These are phyloP conservation scores for Aulostomus chinensis DNA, from an alignment of 2,797 vertebrate species.

Conservation along the genomic window DNA sequence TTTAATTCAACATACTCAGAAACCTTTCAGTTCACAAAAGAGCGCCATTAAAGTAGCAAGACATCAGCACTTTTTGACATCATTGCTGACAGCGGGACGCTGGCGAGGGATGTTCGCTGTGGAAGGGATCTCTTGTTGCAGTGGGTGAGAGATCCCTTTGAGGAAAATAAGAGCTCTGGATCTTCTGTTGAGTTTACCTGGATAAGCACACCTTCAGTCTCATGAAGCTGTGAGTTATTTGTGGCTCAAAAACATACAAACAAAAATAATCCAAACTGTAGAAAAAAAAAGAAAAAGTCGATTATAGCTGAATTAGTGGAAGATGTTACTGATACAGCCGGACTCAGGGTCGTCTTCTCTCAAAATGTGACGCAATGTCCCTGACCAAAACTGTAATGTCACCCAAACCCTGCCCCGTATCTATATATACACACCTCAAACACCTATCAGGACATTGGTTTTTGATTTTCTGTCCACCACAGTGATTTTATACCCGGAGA, in stretches of 20 bases:
- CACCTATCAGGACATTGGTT: constrained; percentile 7
- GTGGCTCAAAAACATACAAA: too few species aligned
- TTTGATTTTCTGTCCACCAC: constrained; percentile 20
- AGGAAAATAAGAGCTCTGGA: not conserved
- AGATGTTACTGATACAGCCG: too few species aligned
- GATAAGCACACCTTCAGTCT: not conserved
- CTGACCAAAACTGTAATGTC: constrained; percentile 12
- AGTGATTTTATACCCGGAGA: constrained; percentile 42
- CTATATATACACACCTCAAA: constrained; percentile 10
- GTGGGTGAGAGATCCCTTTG: not conserved
- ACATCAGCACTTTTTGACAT: constrained; percentile 3
- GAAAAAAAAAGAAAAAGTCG: too few species aligned
- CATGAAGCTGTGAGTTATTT: too few species aligned
- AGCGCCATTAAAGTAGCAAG: not conserved
- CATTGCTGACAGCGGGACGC: not conserved
- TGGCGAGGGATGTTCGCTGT: not conserved
- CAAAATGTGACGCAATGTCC: constrained; percentile 11
- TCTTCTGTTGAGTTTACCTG: too few species aligned
- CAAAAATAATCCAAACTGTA: too few species aligned
- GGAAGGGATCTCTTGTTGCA: not conserved
- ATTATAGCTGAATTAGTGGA: too few species aligned
- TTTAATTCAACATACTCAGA: constrained; percentile 10
- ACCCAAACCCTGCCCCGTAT: constrained; percentile 16
- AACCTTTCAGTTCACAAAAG: constrained; percentile 8
- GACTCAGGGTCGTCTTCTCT: too few species aligned